These are phyloP conservation scores for Argopecten irradians DNA, from an alignment of 1,140 invertebrate species.

Conservation along the genomic window DNA sequence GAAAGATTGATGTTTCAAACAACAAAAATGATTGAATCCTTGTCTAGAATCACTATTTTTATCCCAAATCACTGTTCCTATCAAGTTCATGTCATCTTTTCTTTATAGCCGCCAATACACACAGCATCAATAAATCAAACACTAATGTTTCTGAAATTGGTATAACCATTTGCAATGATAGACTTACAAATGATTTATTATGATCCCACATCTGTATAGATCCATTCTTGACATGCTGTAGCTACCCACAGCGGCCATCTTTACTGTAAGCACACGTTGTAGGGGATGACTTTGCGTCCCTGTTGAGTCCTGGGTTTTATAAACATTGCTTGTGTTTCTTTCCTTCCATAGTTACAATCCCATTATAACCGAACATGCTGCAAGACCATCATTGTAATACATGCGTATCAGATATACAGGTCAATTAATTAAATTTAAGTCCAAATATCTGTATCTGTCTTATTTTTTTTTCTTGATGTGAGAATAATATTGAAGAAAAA, in stretches of 20 bases:
- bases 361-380: conserved; percentile 89
- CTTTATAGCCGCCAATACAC: too few relatives aligned
- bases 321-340: conserved; percentile 89
- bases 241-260: conserved; percentile 91
- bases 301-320: conserved; percentile 89
- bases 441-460: too few relatives aligned
- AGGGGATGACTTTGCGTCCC: conserved; percentile 91
- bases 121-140: too few relatives aligned
- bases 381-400: conserved; percentile 59
- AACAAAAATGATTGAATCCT: too few relatives aligned
- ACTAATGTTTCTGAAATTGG: too few relatives aligned
- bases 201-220: conserved; percentile 99
- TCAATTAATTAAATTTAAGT: too few relatives aligned
- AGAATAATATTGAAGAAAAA: too few relatives aligned
- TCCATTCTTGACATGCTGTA: conserved; percentile 94
- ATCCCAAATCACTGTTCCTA: not conserved
- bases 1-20: too few relatives aligned
- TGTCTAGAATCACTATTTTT: not conserved
- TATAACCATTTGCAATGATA: not conserved
- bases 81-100: too few relatives aligned
- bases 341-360: conserved; percentile 85
- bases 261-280: conserved; percentile 81
- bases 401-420: too few relatives aligned
- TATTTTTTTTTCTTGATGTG: too few relatives aligned
- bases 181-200: conserved; percentile 82